A percentile compares a stretch with the other conserved stretches of the same genome.
phyloP scores from a whole-genome alignment of 2,113 vertebrate genomes.

The Mormyrus lacerda region DNA sequence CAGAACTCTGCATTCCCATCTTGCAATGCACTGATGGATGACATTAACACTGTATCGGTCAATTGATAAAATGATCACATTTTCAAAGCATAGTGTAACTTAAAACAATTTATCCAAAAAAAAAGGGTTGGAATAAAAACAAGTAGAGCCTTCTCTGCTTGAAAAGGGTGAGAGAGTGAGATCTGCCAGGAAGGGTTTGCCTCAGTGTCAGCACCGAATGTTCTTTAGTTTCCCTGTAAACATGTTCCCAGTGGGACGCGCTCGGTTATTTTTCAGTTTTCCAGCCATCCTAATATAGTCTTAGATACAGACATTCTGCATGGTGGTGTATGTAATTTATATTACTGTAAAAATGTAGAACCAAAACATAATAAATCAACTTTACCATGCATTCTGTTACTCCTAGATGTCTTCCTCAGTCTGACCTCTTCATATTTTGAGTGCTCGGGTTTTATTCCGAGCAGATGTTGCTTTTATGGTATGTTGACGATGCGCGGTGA shows the following conservation, averaged over 20 bases:
- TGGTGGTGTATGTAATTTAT: not conserved
- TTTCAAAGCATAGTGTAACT: not conserved
- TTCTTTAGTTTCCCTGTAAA: not conserved
- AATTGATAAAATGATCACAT: not conserved
- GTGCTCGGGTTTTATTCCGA: not conserved
- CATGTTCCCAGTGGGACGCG: not conserved
- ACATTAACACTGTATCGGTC: not conserved
- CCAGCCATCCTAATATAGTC: not conserved
- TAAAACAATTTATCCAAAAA: not conserved
- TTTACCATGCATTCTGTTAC: not conserved
- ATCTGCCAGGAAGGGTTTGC: not conserved
- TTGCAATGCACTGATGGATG: not conserved
- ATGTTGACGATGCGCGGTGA: not conserved
- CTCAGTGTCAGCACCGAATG: not conserved
- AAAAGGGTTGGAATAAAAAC: not conserved
- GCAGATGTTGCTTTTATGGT: slow-evolving; percentile 15
- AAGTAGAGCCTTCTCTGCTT: not conserved
- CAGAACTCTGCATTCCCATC: not conserved
- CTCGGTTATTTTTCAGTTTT: not conserved
- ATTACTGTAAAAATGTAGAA: not conserved
- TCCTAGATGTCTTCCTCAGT: not conserved
- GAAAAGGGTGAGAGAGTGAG: not conserved
- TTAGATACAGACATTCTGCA: not conserved
- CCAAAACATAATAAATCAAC: not conserved
- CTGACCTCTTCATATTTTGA: slow-evolving; percentile 4